A percentile compares a stretch with the other conserved stretches of the same genome.
These are phyloP conservation scores for Lophochroa leadbeateri DNA, from an alignment of 2,113 vertebrate species.

Conservation along the genomic window DNA sequence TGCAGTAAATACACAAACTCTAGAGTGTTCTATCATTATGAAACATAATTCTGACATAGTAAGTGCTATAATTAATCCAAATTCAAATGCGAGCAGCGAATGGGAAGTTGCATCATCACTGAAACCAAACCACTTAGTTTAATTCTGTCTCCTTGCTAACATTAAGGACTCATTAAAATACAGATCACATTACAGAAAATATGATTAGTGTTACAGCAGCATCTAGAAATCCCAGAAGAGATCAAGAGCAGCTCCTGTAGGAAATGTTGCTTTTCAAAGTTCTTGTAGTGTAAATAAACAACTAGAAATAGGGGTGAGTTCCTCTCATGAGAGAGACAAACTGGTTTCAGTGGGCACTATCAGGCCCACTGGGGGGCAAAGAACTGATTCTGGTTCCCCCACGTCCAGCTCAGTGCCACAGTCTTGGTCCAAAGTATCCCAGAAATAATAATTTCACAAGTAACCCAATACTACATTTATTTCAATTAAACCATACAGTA, in stretches of 20 bases:
- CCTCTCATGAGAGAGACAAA: neutral
- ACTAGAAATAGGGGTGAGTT: neutral
- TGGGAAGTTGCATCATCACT: neutral
- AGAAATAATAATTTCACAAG: neutral
- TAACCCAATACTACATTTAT: neutral
- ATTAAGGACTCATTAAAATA: neutral
- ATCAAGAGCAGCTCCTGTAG: neutral
- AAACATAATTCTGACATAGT: neutral
- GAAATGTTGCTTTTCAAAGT: neutral
- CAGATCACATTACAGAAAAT: neutral
- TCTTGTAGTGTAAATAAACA: neutral
- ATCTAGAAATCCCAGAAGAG: neutral
- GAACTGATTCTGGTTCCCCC: neutral
- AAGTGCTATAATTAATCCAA: slow-evolving; percentile 3
- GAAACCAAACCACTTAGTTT: neutral
- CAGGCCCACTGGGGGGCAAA: neutral
- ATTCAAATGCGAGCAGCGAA: neutral
- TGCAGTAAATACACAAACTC: neutral
- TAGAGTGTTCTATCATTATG: neutral
- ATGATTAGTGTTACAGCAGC: neutral
- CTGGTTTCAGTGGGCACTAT: neutral
- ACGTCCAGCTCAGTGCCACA: neutral
- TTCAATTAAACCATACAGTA: neutral
- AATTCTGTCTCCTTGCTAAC: neutral
- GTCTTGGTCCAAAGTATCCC: neutral